Base-by-base conservation (phyloP, 2,113 vertebrate genomes). In the Cercocebus atys region DNA sequence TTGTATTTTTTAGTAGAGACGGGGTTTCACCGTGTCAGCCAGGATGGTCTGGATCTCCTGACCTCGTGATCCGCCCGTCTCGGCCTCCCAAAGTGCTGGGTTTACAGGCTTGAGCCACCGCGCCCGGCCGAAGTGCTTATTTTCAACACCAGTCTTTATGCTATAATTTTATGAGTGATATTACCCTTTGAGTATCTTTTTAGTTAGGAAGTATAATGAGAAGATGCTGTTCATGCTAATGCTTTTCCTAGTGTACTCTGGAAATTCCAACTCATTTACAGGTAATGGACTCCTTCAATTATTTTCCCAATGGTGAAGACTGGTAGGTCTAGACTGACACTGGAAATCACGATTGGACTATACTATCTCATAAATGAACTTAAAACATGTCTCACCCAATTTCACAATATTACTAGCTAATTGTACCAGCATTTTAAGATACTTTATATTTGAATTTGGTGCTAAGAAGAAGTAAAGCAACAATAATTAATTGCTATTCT, bases 361-460 rank as follows among this genome's bases (percentile, higher is more conserved):
- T 64, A 50, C 14, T 23, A 61, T 40, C 17, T 88, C 73, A 94
- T 17, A 64, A 32, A 35, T 64, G 92, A 64, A 73, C 30, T 52
- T 78, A 43, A 88, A 90, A 40, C 4, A 83, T 78, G 17, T 92
- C 8, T 68, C 12, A 70, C 3, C 6, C 4, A 80, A n/a, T 64
- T 91, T 73, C 22, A 64, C 8, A 72, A 5, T 2, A 30, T 68
- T 45, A 40, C 12, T 45, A 40, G 76, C 1, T 17, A 85, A 84
- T 66, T 81, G 9, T 14, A 47, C 43, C 45, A 27, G 32, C 79
- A 93, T 89, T 75, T 96, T 87, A 82, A 85, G 14, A 70, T 35
- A 55, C 9, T 9, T 32, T 88, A 73, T 16, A 80, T 94, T 93
- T 95, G 40, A 88, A 95, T 94, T 97, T 94, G 9, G 30, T 92